phyloP scores from a whole-genome alignment of 2,888 invertebrate genomes.

The Tupiocoris notatus region DNA sequence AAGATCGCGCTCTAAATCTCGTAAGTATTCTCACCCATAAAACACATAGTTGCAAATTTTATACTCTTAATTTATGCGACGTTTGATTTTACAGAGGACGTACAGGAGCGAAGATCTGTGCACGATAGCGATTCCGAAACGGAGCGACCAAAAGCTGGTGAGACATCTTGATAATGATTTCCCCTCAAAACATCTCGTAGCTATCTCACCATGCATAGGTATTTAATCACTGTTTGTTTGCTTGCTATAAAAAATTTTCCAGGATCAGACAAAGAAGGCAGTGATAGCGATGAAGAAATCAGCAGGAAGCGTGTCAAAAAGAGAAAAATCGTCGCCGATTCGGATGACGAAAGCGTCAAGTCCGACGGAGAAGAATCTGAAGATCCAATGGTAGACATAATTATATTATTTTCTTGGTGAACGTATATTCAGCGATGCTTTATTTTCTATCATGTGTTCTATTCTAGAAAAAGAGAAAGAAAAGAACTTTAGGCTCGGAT shows the following conservation, averaged over 20 bases:
- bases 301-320: conserved; percentile 53
- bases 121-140: conserved; percentile 51
- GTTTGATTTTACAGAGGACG: conserved; percentile 46
- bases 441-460: too few species aligned
- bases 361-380: conserved; percentile 50
- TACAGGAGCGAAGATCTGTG: conserved; percentile 51
- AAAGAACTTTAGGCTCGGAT: conserved; percentile 51
- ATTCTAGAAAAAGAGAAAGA: conserved; percentile 46
- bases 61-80: too few species aligned
- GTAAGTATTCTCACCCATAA: too few species aligned
- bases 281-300: conserved; percentile 45
- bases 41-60: too few species aligned
- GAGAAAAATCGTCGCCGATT: conserved; percentile 58
- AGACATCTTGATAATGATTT: background rate
- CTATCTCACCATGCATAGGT: too few species aligned
- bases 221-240: too few species aligned
- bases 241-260: too few species aligned
- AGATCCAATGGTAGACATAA: conserved; percentile 2
- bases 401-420: background rate
- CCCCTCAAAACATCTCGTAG: too few species aligned
- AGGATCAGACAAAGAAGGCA: conserved; percentile 24
- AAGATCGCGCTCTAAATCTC: conserved; percentile 49
- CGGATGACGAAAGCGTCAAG: conserved; percentile 59
- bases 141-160: conserved; percentile 43
- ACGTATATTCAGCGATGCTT: background rate